Evolutionary conservation across 2,113 vertebrate genomes (phyloP).

Genomic region (Copsychus sechellarum): DNA sequence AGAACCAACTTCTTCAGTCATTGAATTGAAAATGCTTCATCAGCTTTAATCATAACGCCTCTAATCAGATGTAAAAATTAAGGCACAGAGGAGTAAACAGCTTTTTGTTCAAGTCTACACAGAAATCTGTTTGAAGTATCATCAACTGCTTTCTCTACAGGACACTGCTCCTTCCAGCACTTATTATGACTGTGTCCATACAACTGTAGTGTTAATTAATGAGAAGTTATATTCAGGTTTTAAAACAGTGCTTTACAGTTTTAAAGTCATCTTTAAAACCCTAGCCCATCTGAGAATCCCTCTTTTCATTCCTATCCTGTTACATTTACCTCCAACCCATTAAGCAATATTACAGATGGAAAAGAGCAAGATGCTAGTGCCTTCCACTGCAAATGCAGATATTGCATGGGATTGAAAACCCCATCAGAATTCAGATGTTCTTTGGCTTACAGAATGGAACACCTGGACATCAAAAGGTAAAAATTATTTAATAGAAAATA

Average conservation of each 20-base stretch:
- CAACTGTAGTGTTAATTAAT: not conserved
- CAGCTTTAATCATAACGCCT: not conserved
- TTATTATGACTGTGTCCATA: not conserved
- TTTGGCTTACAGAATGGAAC: not conserved
- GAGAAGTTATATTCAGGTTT: not conserved
- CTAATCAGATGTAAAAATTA: constrained; percentile 33
- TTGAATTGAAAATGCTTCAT: not conserved
- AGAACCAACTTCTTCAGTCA: not conserved
- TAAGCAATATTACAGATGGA: not conserved
- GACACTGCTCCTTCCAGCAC: not conserved
- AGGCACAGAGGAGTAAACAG: not conserved
- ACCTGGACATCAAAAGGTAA: not conserved
- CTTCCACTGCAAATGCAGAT: not conserved
- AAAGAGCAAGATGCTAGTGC: not conserved
- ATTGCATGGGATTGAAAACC: not conserved
- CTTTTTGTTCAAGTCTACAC: not conserved
- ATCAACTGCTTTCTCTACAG: not conserved
- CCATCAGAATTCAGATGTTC: not conserved
- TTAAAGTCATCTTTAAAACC: not conserved
- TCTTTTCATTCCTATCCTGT: not conserved
- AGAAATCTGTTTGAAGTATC: not conserved
- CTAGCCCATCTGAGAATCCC: not conserved
- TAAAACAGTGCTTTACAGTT: not conserved
- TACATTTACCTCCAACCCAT: not conserved
- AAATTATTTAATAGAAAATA: not conserved